Base-by-base conservation (phyloP, 2,113 vertebrate genomes). In the Nothocercus julius region DNA sequence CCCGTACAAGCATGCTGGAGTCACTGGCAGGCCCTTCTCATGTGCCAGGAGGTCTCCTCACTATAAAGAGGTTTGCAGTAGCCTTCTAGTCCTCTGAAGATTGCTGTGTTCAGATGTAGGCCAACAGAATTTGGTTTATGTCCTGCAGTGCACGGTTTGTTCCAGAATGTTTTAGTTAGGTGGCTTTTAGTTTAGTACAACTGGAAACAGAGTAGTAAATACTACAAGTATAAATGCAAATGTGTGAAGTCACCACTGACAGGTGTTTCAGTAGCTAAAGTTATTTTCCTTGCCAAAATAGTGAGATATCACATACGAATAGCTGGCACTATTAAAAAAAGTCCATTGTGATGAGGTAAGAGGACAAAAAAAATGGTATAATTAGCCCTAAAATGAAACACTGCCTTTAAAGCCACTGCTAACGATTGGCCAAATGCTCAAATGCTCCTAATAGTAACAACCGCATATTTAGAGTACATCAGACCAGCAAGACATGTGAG, bases 331-430 rank as follows among this genome's bases (percentile, higher is more conserved):
- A 8, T 73, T 85, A 40, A 18, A 38, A 66, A 40, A 66, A 42
- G 28, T 17, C 40, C 19, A 40, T 27, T 42, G 38, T 24, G 74
- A n/a, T 49, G 44, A n/a, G n/a, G 5, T 34, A 6, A 25, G 9
- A 66, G 27, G 69, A 34, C 4, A 25, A 67, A 62, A 76, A 76
- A 67, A 70, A 40, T 58, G 1, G 2, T 58, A 11, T 79, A 36
- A 67, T 88, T 96, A 90, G 30, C 21, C 32, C 28, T 90, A 51
- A 89, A 89, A 91, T 89, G 28, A 82, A 92, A 64, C 21, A 34
- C 18, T 81, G 4, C 58, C 77, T 51, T 56, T 83, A 83, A 75
- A 75, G 49, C 16, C 21, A 18, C 63, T 2, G 3, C 51, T 94
- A 83, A 85, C 72, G 69, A 81, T 79, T 80, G 68, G 34, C 25